Evolutionary conservation across 2,113 vertebrate species (phyloP), one percentile per base, ranked within the genome.

Genomic region (Paralichthys olivaceus): DNA sequence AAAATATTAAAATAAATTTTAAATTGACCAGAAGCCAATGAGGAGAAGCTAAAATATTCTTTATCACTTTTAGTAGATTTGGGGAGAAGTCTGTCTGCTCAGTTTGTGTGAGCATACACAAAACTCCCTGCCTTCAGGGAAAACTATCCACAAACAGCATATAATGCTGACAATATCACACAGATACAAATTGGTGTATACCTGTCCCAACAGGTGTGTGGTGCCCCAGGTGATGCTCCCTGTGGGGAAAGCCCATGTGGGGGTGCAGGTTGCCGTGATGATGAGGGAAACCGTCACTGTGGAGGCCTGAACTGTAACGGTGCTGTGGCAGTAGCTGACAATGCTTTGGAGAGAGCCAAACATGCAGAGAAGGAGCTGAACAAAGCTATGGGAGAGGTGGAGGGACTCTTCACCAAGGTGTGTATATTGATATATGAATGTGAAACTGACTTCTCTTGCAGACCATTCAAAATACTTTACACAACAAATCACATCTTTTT

Each of bases 201-300:
- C 15, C 6, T 45, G 4, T 75, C 34, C 66, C 73, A 25, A 26
- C 92, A 99, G 98, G 96, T 99, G 12, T 99, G 98, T 1, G 98
- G 98, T 6, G 90, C 91, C 0, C 90, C 86, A 0, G 95, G 95
- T 0, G 93, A 98, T 0, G 92, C 89, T 29, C 96, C 96, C 14
- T 99, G 98, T n/a, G 88, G 88, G 0, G 96, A 95, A 59, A 97
- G 96, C 81, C 96, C 96, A 4, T 99, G 98, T 1, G 98, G 97
- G 1, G 98, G 97, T 29, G 96, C 96, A 0, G 95, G 97, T 32
- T 99, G 98, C 91, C 95, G 87, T 7, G 97, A 99, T 0, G 97
- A 98, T 69, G 96, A 97, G 0, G 97, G 96, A 2, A 92, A 94
- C 43, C 94, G 86, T 2, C 96, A 95, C 86, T 99, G 98, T 2